Evolutionary conservation across 2,888 invertebrate species (phyloP).

Genomic region (Formica aserva): DNA sequence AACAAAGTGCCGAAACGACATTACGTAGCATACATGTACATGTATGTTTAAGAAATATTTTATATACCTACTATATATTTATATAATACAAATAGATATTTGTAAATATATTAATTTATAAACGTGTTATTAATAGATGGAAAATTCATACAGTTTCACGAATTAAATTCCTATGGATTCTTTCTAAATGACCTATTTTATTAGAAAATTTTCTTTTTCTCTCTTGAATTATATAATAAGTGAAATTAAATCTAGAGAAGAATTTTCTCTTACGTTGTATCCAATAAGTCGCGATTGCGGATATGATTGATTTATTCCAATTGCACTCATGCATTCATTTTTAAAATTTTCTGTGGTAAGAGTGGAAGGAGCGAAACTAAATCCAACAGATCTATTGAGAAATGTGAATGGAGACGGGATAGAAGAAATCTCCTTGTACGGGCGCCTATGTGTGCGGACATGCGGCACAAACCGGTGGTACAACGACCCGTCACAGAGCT

Average conservation of each 20-base stretch:
- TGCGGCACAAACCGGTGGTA: conserved; percentile 66
- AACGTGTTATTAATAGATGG: neutral
- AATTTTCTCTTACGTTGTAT: neutral
- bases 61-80: neutral
- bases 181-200: neutral
- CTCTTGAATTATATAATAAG: neutral
- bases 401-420: conserved; percentile 24
- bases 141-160: neutral
- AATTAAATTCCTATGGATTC: neutral
- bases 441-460: conserved; percentile 18
- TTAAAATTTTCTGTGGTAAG: neutral
- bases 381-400: conserved; percentile 11
- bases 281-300: neutral
- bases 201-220: neutral
- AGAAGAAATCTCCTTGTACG: conserved; percentile 30
- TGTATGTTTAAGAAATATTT: neutral
- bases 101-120: neutral
- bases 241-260: neutral
- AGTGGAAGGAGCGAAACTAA: neutral
- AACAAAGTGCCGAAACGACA: conserved; percentile 4
- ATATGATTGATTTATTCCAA: neutral
- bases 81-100: neutral
- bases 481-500: conserved; percentile 75
- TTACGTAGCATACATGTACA: neutral
- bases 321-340: neutral